Conservation (phyloP, 2,888 invertebrate genomes). For the Branchipolynoe longqiensis region DNA sequence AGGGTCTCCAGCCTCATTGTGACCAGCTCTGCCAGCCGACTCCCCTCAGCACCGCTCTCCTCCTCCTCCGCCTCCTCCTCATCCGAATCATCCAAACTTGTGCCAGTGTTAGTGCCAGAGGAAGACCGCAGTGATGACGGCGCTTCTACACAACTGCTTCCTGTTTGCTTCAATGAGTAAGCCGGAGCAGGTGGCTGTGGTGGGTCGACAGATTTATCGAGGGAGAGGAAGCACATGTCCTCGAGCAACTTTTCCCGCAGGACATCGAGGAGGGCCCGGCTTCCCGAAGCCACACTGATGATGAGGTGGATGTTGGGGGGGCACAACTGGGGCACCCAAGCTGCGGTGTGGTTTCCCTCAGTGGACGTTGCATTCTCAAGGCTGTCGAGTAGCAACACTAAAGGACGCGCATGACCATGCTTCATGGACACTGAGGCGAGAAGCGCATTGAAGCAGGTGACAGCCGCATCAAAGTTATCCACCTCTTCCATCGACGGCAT, state of each 20-base stretch:
- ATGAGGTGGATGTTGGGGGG: slow-evolving; percentile 14
- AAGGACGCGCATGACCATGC: neutral
- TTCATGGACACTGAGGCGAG: slow-evolving; percentile 29
- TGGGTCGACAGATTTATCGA: neutral
- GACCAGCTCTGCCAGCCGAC: slow-evolving; percentile 19
- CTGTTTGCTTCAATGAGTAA: neutral
- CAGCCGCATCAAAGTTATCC: neutral
- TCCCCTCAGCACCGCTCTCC: too few species aligned
- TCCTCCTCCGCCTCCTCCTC: neutral
- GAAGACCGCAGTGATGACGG: neutral
- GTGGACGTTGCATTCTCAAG: slow-evolving; percentile 11
- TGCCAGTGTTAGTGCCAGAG: neutral
- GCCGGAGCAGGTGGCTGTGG: neutral
- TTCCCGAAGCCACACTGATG: slow-evolving; percentile 10
- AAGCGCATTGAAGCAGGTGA: slow-evolving; percentile 30
- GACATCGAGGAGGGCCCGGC: neutral
- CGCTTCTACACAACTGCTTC: neutral
- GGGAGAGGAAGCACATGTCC: slow-evolving; percentile 10
- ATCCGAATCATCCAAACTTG: neutral
- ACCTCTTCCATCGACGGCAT: slow-evolving; percentile 31
- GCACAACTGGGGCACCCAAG: slow-evolving; percentile 27
- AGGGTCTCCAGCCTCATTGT: neutral
- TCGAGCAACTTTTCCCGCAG: neutral
- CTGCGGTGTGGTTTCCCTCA: slow-evolving; percentile 36
- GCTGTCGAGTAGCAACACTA: slow-evolving; percentile 11